A percentile compares a stretch with the other conserved stretches of the same genome.
These are phyloP conservation scores for Heterodera schachtii DNA, from an alignment of 1,140 invertebrate species.

Conservation along the genomic window DNA sequence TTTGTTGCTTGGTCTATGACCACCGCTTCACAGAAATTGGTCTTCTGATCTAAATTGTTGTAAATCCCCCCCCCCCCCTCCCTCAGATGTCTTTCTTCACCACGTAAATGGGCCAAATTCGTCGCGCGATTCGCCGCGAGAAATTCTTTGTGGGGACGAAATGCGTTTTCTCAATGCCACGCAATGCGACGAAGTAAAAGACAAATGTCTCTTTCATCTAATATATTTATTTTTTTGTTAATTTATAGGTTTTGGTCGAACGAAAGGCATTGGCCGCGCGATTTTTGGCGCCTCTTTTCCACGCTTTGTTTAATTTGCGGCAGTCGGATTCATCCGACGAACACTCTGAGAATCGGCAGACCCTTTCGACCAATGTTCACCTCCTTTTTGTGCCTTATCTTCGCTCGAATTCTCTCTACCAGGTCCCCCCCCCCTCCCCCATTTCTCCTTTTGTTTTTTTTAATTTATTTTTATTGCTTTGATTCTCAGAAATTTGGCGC, in stretches of 20 bases:
- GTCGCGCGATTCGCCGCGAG: conserved; percentile 15
- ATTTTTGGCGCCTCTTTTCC: conserved; percentile 49
- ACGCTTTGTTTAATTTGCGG: background rate
- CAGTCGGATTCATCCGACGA: background rate
- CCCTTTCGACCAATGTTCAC: conserved; percentile 40
- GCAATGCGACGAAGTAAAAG: conserved; percentile 7
- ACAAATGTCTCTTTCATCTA: background rate
- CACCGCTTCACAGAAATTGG: conserved; percentile 52
- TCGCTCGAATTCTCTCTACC: conserved; percentile 46
- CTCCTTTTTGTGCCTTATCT: conserved; percentile 54
- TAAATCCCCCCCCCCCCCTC: background rate
- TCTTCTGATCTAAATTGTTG: conserved; percentile 25
- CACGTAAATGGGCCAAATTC: conserved; percentile 42
- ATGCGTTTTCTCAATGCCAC: conserved; percentile 42
- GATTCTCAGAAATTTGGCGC: conserved; percentile 44
- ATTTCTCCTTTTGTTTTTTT: background rate
- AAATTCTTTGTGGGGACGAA: conserved; percentile 52
- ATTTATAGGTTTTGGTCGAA: conserved; percentile 36
- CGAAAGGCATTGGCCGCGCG: conserved; percentile 50
- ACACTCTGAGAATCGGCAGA: conserved; percentile 31
- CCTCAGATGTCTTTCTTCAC: conserved; percentile 51
- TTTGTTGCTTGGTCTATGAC: conserved; percentile 48
- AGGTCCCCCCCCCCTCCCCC: conserved; percentile 17
- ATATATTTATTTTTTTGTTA: background rate
- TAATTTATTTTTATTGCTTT: background rate